These are phyloP conservation scores for Eremobia ochroleuca DNA, from an alignment of 2,888 invertebrate species.

Conservation along the genomic window DNA sequence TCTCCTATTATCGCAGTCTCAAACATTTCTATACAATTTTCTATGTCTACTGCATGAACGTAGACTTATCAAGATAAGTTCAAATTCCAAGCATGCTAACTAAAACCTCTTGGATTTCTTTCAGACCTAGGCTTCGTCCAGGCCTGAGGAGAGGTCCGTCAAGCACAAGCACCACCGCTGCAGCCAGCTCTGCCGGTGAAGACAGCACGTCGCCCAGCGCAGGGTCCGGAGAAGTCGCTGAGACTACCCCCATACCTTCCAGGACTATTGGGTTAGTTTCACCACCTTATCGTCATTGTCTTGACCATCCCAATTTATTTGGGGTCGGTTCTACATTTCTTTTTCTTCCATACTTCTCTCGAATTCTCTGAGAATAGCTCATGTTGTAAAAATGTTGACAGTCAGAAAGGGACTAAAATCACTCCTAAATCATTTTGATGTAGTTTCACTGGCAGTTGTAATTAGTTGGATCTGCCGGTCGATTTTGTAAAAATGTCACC, in stretches of 20 bases:
- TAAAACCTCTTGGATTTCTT: slow-evolving; percentile 1
- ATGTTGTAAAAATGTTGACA: not conserved
- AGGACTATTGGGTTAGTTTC: slow-evolving; percentile 81
- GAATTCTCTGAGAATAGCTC: not conserved
- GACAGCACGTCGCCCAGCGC: slow-evolving; percentile 80
- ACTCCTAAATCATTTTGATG: not conserved
- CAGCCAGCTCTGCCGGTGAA: slow-evolving; percentile 73
- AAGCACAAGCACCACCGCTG: slow-evolving; percentile 78
- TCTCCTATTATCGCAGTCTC: not conserved
- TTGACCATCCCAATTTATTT: not conserved
- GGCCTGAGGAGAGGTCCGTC: slow-evolving; percentile 78
- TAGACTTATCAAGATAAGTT: not conserved
- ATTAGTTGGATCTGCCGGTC: too few relatives aligned
- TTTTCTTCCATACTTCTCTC: not conserved
- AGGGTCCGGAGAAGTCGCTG: slow-evolving; percentile 80
- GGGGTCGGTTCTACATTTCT: not conserved
- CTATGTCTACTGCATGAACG: not conserved
- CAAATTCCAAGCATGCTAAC: not conserved
- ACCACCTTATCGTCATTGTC: not conserved
- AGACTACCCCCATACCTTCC: slow-evolving; percentile 83
- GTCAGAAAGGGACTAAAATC: not conserved
- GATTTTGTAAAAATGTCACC: too few relatives aligned
- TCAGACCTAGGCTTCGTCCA: slow-evolving; percentile 89
- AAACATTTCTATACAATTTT: not conserved
- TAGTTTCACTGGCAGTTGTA: not conserved